phyloP scores from a whole-genome alignment of 2,888 invertebrate species.

The Eumacrocentrus americanus region DNA sequence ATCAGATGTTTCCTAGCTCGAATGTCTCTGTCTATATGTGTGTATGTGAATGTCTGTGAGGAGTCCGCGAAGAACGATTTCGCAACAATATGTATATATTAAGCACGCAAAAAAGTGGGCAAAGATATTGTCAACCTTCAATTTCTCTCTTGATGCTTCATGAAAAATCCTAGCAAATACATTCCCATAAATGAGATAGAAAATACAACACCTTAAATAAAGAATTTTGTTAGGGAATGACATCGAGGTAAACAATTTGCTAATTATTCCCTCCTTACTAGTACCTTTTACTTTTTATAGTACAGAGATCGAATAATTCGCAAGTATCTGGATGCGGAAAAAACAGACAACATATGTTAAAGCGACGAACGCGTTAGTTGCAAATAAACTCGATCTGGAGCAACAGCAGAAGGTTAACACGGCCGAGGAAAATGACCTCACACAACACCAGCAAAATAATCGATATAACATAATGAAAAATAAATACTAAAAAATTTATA shows the following conservation, averaged over 20 bases:
- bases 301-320: constrained; percentile 99
- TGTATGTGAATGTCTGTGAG: too few species aligned
- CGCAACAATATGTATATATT: too few species aligned
- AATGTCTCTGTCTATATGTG: too few species aligned
- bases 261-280: too few species aligned
- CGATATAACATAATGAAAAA: too few species aligned
- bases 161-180: too few species aligned
- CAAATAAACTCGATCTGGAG: constrained; percentile 98
- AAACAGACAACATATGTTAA: constrained; percentile 98
- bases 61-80: too few species aligned
- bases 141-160: constrained; percentile 99
- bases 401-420: constrained; percentile 96
- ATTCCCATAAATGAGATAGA: too few species aligned
- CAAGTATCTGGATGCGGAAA: constrained; percentile 98
- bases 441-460: constrained; percentile 78
- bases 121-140: constrained; percentile 99
- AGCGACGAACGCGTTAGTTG: constrained; percentile 94
- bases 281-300: constrained; percentile 99
- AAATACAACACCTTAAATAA: constrained; percentile 99
- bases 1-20: too few species aligned
- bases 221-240: constrained; percentile 99
- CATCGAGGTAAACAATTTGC: constrained; percentile 98
- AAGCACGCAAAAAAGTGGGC: too few species aligned
- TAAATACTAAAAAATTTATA: too few species aligned
- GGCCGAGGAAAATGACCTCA: constrained; percentile 86